Base-by-base conservation (phyloP, 2,888 invertebrate genomes). In the Argynnis bischoffii region DNA sequence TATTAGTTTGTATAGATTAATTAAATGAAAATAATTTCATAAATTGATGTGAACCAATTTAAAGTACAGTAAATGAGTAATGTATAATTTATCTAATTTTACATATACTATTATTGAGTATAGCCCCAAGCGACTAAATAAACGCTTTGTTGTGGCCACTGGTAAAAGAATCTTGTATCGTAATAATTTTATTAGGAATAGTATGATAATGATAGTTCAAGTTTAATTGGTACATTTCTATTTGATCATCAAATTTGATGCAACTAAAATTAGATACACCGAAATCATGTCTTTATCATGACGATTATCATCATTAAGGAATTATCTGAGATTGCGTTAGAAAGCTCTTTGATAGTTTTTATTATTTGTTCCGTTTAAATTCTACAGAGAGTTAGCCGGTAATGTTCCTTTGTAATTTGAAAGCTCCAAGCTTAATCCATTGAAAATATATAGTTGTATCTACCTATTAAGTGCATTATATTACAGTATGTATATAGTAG, bases 261-360 rank as follows among this genome's bases (percentile, higher is more conserved):
- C 35, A 55, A 65, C 48, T 61, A 31, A 54, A 54, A 57, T 51
- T 59, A 59, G 54, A 60, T 48, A 60, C 35, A 51, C 47, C 21
- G 50, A 66, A 86, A 85, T 84, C 85, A 88, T 86, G 85, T 84
- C 86, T 88, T 83, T 85, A 87, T 89, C 84, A 84, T 77, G 82
- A 76, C 78, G 77, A 85, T 89, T 85, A 87, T 74, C 76, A 78
- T 82, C 80, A 84, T 85, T 81, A 82, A 77, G 81, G 78, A 77
- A 77, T 81, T 81, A 78, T 78, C 73, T 66, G 51, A 72, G 69
- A 70, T 67, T 67, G 50, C 66, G 21, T 48, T 53, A 18, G 18
- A 48, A 63, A n/a, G 47, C 57, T 48, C 18, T 59, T 47, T 48
- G 21, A 15, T 26, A 47, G 13, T 26, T 60, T 60, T 60, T 60